A percentile compares a stretch with the other conserved stretches of the same genome.
Conservation (phyloP, 2,113 vertebrate genomes). For the Lasiurus cinereus region DNA sequence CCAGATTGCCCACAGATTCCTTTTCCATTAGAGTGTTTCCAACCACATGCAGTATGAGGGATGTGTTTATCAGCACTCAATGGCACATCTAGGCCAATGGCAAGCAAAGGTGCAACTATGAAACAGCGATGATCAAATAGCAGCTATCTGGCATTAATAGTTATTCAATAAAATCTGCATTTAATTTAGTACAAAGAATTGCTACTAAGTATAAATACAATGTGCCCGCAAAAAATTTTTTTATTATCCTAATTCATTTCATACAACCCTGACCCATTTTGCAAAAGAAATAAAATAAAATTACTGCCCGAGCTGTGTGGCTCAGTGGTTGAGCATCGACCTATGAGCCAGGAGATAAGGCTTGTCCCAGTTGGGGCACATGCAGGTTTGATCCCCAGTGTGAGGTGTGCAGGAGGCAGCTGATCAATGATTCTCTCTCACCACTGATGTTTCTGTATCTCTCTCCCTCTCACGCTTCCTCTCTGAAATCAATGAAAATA, state of each 20-base stretch:
- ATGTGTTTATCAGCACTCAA: background rate
- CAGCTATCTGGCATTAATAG: background rate
- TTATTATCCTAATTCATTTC: background rate
- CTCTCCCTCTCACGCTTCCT: too few species aligned
- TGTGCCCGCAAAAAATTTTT: background rate
- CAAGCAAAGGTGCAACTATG: background rate
- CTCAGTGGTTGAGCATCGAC: too few species aligned
- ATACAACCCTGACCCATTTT: background rate
- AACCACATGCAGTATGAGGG: background rate
- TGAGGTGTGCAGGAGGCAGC: too few species aligned
- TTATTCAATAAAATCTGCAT: background rate
- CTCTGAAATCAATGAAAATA: too few species aligned
- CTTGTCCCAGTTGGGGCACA: too few species aligned
- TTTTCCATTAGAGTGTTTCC: background rate
- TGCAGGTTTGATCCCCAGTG: too few species aligned
- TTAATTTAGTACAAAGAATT: slow-evolving; percentile 21
- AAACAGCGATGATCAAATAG: background rate
- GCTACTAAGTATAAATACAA: background rate
- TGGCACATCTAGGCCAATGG: background rate
- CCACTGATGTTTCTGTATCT: too few species aligned
- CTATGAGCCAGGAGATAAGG: too few species aligned
- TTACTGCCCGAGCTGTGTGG: too few species aligned
- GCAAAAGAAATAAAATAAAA: slow-evolving; percentile 31
- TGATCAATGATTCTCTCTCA: too few species aligned
- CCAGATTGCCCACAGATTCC: background rate